Evolutionary conservation across 2,888 invertebrate genomes (phyloP), one percentile per base, ranked within the genome.

Genomic region (Xanthia togata): DNA sequence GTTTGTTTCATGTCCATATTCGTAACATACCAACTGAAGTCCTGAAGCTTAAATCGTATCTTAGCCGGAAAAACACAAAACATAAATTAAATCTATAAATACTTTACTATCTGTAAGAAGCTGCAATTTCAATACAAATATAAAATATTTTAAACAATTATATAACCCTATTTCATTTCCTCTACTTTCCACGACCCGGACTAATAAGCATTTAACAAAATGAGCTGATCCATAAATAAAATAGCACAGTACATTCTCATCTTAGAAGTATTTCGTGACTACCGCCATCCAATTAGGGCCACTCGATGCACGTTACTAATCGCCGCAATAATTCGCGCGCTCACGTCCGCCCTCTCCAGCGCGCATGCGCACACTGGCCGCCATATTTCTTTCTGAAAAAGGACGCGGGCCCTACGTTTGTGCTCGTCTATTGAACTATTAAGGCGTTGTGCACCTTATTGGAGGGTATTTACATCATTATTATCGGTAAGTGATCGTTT

Each of bases 301-400:
- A 76, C 78, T 73, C 73, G 83, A 72, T 84, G 87, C 88, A 86
- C 86, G 81, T 85, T 84, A 88, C 87, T 89, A 91, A 92, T 90
- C 89, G 85, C 79, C 74, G 79, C 85, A 85, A 90, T 92, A 89
- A 89, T 83, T 90, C 78, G 82, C 81, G 79, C 81, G 84, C 82
- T 79, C 85, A 83, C 90, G 91, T 91, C 91, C 90, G 85, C 85
- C 80, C 88, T 78, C 79, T 65, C 59, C 88, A 73, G 84, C 80
- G 86, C 83, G 85, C 86, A 68, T 70, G 81, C 81, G 65, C 76
- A 70, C 77, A 86, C 90, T 91, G 89, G 75, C 82, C 79, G 89
- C 89, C 87, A 92, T 93, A 90, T 90, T 90, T 93, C 90, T 90
- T 88, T 83, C 92, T 90, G 60, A 88, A 90, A 91, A 93, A 90